Evolutionary conservation across 2,113 vertebrate genomes (phyloP).

Genomic region (Lepisosteus oculatus): DNA sequence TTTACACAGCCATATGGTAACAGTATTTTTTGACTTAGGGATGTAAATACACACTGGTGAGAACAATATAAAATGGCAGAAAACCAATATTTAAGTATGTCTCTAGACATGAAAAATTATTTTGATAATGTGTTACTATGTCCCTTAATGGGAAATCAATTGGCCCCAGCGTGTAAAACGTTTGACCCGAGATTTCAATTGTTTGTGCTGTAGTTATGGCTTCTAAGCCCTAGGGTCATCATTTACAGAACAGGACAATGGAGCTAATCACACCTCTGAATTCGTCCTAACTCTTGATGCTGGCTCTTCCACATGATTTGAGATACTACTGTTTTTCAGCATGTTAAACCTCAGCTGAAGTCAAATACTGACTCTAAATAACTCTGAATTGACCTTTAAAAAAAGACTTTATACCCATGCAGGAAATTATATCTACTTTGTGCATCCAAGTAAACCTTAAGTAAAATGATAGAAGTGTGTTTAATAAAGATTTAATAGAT

Average conservation of each 20-base stretch:
- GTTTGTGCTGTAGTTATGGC: constrained; percentile 25
- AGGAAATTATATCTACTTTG: too few relatives aligned
- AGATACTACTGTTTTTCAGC: background rate
- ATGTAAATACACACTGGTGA: constrained; percentile 73
- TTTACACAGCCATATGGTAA: constrained; percentile 70
- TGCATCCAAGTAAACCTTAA: too few relatives aligned
- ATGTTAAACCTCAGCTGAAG: too few relatives aligned
- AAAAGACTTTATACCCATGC: too few relatives aligned
- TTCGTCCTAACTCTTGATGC: constrained; percentile 2
- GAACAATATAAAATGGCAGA: constrained; percentile 79
- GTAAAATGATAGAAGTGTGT: too few relatives aligned
- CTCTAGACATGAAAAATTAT: constrained; percentile 80
- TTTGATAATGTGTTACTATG: constrained; percentile 56
- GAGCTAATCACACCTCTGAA: constrained; percentile 7
- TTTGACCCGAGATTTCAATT: constrained; percentile 65
- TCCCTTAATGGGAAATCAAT: constrained; percentile 94
- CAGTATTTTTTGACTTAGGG: constrained; percentile 71
- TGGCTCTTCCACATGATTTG: background rate
- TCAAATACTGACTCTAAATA: too few relatives aligned
- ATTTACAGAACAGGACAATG: constrained; percentile 19
- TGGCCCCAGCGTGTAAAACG: constrained; percentile 67
- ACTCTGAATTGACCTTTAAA: too few relatives aligned
- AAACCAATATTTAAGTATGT: constrained; percentile 82
- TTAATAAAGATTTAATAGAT: too few relatives aligned
- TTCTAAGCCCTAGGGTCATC: constrained; percentile 30